Evolutionary conservation across 2,113 vertebrate species (phyloP).

Genomic region (Pituophis catenifer): DNA sequence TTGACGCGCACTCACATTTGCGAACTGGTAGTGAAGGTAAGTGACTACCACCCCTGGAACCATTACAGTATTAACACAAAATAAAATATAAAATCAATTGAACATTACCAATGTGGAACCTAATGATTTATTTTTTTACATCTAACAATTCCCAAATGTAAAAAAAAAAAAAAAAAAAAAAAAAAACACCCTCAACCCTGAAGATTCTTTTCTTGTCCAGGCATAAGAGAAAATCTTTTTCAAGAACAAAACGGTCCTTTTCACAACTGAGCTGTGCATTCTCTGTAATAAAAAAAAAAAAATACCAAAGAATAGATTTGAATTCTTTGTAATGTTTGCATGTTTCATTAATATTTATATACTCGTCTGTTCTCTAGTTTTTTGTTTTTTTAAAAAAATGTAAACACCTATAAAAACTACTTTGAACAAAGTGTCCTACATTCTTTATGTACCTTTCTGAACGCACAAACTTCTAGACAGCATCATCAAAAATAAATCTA

Average conservation of each 20-base stretch:
- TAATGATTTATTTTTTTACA: background rate
- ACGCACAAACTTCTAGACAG: conserved; percentile 28
- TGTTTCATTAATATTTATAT: conserved; percentile 58
- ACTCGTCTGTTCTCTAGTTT: conserved; percentile 31
- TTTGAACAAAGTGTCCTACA: conserved; percentile 36
- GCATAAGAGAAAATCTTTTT: conserved; percentile 4
- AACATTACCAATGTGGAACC: conserved; percentile 16
- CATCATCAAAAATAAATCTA: conserved; percentile 18
- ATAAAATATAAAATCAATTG: conserved; percentile 48
- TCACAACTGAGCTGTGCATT: conserved; percentile 26
- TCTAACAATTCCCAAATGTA: conserved; percentile 1
- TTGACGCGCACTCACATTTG: too few species aligned
- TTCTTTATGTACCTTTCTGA: conserved; percentile 23
- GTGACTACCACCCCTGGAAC: conserved; percentile 1
- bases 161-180: background rate
- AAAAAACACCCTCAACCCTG: background rate
- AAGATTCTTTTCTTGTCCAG: conserved; percentile 11
- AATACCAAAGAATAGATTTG: conserved; percentile 19
- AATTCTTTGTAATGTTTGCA: conserved; percentile 26
- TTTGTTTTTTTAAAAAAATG: conserved; percentile 28
- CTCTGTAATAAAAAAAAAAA: conserved; percentile 16
- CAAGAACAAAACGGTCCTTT: conserved; percentile 16
- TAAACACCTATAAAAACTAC: conserved; percentile 43
- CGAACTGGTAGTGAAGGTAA: too few species aligned
- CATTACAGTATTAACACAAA: conserved; percentile 33